Percentiles rank a stretch among this genome's conserved stretches.
Evolutionary conservation across 2,113 vertebrate genomes (phyloP).

Genomic region (Notarius quadriscutis): DNA sequence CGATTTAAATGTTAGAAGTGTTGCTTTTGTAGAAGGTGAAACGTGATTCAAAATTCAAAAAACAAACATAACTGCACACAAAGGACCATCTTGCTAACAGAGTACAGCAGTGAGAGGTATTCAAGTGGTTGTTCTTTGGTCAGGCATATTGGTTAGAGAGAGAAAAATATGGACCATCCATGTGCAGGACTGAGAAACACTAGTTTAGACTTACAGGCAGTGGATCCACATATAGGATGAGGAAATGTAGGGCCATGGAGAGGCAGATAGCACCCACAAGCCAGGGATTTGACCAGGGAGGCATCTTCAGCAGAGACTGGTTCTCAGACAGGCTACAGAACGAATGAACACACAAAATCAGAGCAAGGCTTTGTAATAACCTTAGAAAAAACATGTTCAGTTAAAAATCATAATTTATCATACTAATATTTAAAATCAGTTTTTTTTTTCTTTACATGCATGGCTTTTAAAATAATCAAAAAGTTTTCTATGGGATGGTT

Average conservation of each 20-base stretch:
- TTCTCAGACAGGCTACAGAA: conserved; percentile 75
- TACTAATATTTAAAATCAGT: no score
- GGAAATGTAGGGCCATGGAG: conserved; percentile 79
- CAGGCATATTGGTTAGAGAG: not conserved
- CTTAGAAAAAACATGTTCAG: not conserved
- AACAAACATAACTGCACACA: not conserved
- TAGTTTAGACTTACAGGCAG: conserved; percentile 69
- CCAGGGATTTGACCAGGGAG: conserved; percentile 79
- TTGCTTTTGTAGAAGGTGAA: no score
- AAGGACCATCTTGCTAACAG: not conserved
- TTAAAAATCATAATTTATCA: not conserved
- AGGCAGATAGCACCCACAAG: conserved; percentile 78
- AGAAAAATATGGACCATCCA: not conserved
- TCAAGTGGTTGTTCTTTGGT: not conserved
- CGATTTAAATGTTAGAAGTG: no score
- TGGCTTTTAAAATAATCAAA: no score
- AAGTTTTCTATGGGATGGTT: no score
- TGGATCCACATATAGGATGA: conserved; percentile 78
- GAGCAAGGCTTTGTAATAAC: not conserved
- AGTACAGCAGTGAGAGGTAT: not conserved
- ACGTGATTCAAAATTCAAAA: no score
- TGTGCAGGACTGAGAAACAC: not conserved
- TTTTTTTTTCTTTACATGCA: no score
- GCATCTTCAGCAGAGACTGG: conserved; percentile 80
- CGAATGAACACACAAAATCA: not conserved